These are phyloP conservation scores for Octodon degus DNA, from an alignment of 2,113 vertebrate genomes.

Conservation along the genomic window DNA sequence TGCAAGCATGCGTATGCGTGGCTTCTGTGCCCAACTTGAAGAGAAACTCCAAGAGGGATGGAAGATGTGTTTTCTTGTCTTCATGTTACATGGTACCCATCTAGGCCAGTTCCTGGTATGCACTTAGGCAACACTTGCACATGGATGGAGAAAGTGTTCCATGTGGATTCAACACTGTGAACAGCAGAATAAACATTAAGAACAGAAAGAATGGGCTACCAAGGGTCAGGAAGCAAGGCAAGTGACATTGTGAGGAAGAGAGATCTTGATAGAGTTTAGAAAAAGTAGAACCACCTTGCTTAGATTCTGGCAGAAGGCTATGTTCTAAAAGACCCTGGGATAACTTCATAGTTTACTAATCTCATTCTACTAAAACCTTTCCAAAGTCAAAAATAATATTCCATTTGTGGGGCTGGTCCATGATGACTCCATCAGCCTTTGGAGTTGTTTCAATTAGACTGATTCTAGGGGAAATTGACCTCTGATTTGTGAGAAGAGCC, in stretches of 20 bases:
- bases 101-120: neutral
- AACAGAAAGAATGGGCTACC: slow-evolving; percentile 13
- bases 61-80: neutral
- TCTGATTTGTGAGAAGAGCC: slow-evolving; percentile 13
- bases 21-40: neutral
- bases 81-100: neutral
- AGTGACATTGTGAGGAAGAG: neutral
- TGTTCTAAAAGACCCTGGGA: neutral
- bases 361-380: slow-evolving; percentile 48
- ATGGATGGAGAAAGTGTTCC: slow-evolving; percentile 40
- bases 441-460: neutral
- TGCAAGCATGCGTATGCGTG: neutral
- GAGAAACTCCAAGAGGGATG: neutral
- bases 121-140: neutral
- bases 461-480: slow-evolving; percentile 3
- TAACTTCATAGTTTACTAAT: slow-evolving; percentile 75
- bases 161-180: slow-evolving; percentile 76
- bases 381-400: slow-evolving; percentile 58
- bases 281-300: slow-evolving; percentile 23
- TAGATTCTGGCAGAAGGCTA: slow-evolving; percentile 65
- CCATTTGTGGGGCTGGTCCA: slow-evolving; percentile 52
- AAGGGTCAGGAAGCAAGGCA: neutral
- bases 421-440: slow-evolving; percentile 8
- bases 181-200: slow-evolving; percentile 46
- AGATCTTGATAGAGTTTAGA: neutral